Evolutionary conservation across 2,888 invertebrate species (phyloP).

Genomic region (Idaea straminata): DNA sequence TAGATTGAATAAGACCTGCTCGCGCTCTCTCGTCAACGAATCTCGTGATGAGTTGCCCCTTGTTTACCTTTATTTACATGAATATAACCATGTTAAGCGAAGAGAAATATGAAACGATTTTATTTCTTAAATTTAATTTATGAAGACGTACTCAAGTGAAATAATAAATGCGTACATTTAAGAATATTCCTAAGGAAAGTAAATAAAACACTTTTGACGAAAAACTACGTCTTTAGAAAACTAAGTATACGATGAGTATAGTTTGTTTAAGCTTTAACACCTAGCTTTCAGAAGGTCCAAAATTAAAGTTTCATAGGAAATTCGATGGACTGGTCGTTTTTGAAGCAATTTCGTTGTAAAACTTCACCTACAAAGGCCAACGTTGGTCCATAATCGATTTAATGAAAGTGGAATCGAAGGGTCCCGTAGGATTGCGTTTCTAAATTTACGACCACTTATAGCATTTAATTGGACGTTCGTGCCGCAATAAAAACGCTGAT

Average conservation of each 20-base stretch:
- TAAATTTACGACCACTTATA: conserved; percentile 70
- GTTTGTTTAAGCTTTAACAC: neutral
- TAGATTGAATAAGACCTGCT: too few relatives aligned
- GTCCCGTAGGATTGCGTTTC: conserved; percentile 62
- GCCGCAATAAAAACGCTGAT: conserved; percentile 71
- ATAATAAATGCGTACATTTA: neutral
- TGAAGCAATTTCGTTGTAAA: conserved; percentile 56
- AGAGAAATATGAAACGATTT: conserved; percentile 1
- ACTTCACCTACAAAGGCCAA: conserved; percentile 62
- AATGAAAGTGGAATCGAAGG: conserved; percentile 72
- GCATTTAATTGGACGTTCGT: conserved; percentile 72
- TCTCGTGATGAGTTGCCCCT: conserved; percentile 26
- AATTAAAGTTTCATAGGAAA: neutral
- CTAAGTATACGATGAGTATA: neutral
- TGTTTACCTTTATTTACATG: conserved; percentile 48
- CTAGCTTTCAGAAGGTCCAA: neutral
- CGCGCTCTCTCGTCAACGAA: conserved; percentile 44
- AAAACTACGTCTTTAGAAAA: neutral
- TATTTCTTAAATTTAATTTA: neutral
- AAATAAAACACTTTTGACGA: neutral
- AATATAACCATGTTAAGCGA: conserved; percentile 31
- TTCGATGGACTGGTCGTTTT: conserved; percentile 4
- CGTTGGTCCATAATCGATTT: conserved; percentile 65
- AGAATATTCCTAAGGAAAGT: neutral
- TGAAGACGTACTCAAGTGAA: neutral